Evolutionary conservation across 1,140 invertebrate species (phyloP), one percentile per base, ranked within the genome.

Genomic region (Rhagoletis pomonella): DNA sequence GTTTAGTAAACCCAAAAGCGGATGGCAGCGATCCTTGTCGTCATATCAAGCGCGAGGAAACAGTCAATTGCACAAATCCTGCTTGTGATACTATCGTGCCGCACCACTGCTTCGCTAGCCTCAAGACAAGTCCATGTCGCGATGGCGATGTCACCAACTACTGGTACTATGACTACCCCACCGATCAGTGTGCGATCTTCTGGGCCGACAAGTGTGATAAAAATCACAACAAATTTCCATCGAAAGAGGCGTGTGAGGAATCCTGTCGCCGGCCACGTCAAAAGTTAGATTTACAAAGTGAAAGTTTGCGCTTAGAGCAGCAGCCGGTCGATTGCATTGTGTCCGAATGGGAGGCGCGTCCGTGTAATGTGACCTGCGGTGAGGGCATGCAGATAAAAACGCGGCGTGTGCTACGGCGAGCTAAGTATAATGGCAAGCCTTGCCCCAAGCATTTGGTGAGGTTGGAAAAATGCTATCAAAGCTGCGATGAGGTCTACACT

Each of bases 201-300:
- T 94, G 94, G 87, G 97, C 96, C 89, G 95, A 95, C 67, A 97
- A 97, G 77, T 98, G 97, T 90, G 93, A 95, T 65, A 96, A 95
- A 0, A 97, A 97, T 90, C 93, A 94, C 87, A 97, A 97, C 91
- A 97, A 97, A 90, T 97, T 97, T 90, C 92, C 93, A 77, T 92
- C 93, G 2, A 90, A 94, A 89, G 93, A 94, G 88, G 92, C 91
- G 87, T 94, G 93, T 89, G 93, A 93, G 86, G 93, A 89, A 87
- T 94, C 90, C 14, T 92, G 93, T 55, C 90, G 90, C 0, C 77
- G 89, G 59, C 91, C 91, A 1, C 89, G 90, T 0, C 89, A 91
- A 73, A 91, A 90, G 84, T 89, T 89, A 64, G 90, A 91, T 10
- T 89, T 92, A 0, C 89, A 90, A 14, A 65, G 62, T 50, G 89